Percentiles rank a stretch among this genome's conserved stretches.
phyloP scores from a whole-genome alignment of 2,888 invertebrate species.

The Aplocera efformata region DNA sequence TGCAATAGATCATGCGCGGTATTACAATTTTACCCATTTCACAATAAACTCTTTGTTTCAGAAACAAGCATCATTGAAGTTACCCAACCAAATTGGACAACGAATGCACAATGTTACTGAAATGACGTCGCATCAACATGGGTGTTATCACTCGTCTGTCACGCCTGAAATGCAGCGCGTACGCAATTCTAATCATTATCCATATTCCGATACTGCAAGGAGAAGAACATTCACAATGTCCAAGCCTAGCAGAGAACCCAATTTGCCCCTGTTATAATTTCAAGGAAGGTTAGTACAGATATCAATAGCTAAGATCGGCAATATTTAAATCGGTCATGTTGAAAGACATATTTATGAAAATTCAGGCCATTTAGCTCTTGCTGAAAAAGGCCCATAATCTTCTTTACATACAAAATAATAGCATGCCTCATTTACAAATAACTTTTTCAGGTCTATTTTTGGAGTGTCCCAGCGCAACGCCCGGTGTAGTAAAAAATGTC shows the following conservation, averaged over 20 bases:
- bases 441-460: conserved; percentile 86
- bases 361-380: not conserved
- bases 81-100: conserved; percentile 30
- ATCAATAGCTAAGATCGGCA: conserved; percentile 23
- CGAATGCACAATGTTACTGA: conserved; percentile 71
- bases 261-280: conserved; percentile 96
- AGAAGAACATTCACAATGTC: conserved; percentile 83
- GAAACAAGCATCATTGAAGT: conserved; percentile 22
- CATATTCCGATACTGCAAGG: conserved; percentile 77
- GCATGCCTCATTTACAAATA: conserved; percentile 14
- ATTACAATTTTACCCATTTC: too few relatives aligned
- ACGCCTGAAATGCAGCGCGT: conserved; percentile 70
- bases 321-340: too few relatives aligned
- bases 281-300: conserved; percentile 84
- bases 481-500: conserved; percentile 86
- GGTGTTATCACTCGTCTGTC: conserved; percentile 60
- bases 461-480: conserved; percentile 92
- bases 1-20: too few relatives aligned
- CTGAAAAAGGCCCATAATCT: not conserved
- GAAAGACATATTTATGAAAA: conserved; percentile 1
- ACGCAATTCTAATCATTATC: conserved; percentile 77
- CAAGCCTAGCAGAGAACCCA: conserved; percentile 87
- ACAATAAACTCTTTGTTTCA: conserved; percentile 37
- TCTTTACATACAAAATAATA: not conserved
- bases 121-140: conserved; percentile 72